Percentiles rank a stretch among this genome's conserved stretches.
phyloP scores from a whole-genome alignment of 1,140 invertebrate genomes.

The Euwallacea similis region DNA sequence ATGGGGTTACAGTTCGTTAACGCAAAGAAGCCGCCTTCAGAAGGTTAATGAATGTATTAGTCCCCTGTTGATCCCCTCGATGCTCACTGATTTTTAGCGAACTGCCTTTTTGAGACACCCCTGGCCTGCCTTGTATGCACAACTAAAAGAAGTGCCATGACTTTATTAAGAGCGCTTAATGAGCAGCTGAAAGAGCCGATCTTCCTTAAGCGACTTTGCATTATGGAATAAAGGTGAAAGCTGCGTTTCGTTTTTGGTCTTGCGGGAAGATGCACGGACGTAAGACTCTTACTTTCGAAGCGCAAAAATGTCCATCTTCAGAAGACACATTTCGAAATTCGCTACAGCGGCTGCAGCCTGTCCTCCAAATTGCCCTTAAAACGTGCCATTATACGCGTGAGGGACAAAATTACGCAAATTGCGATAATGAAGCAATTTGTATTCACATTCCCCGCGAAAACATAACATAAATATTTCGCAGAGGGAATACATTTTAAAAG shows the following conservation, averaged over 20 bases:
- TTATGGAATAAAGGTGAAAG: too few relatives aligned
- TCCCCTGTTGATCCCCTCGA: constrained; percentile 4
- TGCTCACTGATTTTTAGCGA: not conserved
- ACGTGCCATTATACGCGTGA: not conserved
- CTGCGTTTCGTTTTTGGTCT: too few relatives aligned
- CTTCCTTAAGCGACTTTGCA: too few relatives aligned
- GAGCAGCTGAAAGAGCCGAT: too few relatives aligned
- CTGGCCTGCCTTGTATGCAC: not conserved
- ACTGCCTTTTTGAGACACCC: not conserved
- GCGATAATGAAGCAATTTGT: constrained; percentile 30
- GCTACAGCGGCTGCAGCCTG: too few relatives aligned
- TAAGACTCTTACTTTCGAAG: too few relatives aligned
- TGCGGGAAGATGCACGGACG: too few relatives aligned
- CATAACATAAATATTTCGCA: constrained; percentile 29
- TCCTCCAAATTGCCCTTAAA: not conserved
- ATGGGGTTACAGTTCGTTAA: constrained; percentile 29
- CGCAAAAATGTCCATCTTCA: too few relatives aligned
- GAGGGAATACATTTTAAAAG: constrained; percentile 28
- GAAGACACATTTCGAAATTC: too few relatives aligned
- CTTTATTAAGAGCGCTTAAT: too few relatives aligned
- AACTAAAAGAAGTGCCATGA: too few relatives aligned
- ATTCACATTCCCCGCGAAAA: constrained; percentile 26
- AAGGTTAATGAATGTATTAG: constrained; percentile 17
- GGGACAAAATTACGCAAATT: constrained; percentile 19
- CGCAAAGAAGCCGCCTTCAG: constrained; percentile 18